Base-by-base conservation (phyloP, 2,113 vertebrate genomes). In the Ptilorrhoa leucosticta region DNA sequence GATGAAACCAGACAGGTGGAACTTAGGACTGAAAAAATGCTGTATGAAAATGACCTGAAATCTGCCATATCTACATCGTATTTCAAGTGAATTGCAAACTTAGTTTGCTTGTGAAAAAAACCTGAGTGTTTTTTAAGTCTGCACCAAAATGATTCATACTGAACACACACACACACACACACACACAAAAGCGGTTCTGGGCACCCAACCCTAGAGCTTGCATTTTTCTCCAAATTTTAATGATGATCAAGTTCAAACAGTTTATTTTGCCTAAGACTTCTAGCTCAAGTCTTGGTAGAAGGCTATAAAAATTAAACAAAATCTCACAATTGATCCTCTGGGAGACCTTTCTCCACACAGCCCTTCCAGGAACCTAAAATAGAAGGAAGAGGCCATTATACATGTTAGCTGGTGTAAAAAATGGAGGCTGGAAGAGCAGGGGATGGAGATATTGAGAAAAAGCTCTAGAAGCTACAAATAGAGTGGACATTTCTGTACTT, bases 51-150 rank as follows among this genome's bases (percentile, higher is more conserved):
- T 82, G 12, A 18, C 18, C 22, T 58, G 60, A 94, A 53, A 63
- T 66, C 28, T 79, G 20, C 30, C 8, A 3, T 24, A 11, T 39
- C 11, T 60, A n/a, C 23, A 4, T 47, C 14, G 22, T n/a, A 30
- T 24, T 48, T 56, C 30, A 48, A 48, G 19, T 73, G 50, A 87
- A 57, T 24, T 30, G 53, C 23, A 48, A 84, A 39, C 37, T 51
- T 31, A 42, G 1, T 28, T 64, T 71, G 35, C 48, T 81, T 17
- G 31, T 50, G 53, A 66, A 73, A 79, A 72, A 57, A 76, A 17
- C 0, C 1, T 0, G 4, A 15, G 5, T 44, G 6, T 19, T 58
- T 87, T 81, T 47, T 9, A 47, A n/a, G 7, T 21, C 27, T 45
- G 28, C 22, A 58, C 15, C n/a, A 78, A 81, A 75, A 56, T 47